These are phyloP conservation scores for Bursaphelenchus okinawaensis DNA, from an alignment of 2,888 invertebrate species.

Conservation along the genomic window DNA sequence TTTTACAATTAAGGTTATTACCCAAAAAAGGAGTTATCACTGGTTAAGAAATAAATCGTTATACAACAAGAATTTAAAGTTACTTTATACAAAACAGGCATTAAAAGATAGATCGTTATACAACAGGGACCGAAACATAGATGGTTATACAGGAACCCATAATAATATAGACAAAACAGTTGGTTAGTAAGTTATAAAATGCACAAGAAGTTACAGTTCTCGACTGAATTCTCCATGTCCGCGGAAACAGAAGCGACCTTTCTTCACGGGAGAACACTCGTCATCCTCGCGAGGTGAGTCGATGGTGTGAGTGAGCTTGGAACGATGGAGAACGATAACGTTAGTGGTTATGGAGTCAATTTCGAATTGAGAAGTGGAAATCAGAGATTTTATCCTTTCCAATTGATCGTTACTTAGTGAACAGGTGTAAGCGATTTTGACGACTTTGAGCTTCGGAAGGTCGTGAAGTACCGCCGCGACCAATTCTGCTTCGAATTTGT, in stretches of 20 bases:
- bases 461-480: not conserved
- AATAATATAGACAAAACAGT: no score
- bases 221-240: no score
- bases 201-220: not conserved
- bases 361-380: not conserved
- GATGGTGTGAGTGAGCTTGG: no score
- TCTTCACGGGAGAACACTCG: not conserved
- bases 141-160: no score
- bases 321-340: not conserved
- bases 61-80: no score
- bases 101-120: no score
- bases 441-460: not conserved
- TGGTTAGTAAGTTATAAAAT: not conserved
- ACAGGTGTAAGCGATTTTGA: not conserved
- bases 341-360: not conserved
- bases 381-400: not conserved
- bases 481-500: not conserved
- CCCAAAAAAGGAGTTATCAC: no score
- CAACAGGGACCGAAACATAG: no score
- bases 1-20: no score
- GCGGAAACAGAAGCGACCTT: no score
- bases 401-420: not conserved
- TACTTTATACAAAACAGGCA: no score
- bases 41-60: no score
- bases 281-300: not conserved